These are phyloP conservation scores for Danaus melanippus DNA, from an alignment of 1,140 invertebrate genomes.

Conservation along the genomic window DNA sequence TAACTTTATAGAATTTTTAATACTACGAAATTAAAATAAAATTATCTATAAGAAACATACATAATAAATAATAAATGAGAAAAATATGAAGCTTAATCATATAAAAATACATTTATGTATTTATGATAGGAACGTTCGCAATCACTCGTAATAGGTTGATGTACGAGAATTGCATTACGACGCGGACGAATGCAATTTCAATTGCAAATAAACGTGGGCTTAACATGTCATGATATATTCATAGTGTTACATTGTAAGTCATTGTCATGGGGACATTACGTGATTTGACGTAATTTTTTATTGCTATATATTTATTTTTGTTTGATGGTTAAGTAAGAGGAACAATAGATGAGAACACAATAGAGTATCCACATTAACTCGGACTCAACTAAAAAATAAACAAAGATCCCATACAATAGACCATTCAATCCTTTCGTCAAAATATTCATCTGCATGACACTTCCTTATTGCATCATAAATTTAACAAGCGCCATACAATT, in stretches of 20 bases:
- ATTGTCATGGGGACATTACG: slow-evolving; percentile 3
- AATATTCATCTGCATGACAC: slow-evolving; percentile 56
- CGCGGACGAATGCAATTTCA: slow-evolving; percentile 48
- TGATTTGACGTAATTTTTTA: neutral
- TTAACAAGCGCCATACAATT: slow-evolving; percentile 48
- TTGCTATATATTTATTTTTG: too few relatives aligned
- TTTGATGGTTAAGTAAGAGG: slow-evolving; percentile 20
- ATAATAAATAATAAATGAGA: too few relatives aligned
- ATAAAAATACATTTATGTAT: too few relatives aligned
- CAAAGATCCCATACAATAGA: slow-evolving; percentile 51
- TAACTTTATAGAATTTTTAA: too few relatives aligned
- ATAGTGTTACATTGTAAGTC: slow-evolving; percentile 11
- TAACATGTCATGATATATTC: slow-evolving; percentile 21
- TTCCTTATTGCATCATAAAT: slow-evolving; percentile 70
- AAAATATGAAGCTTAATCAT: too few relatives aligned
- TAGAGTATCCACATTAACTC: slow-evolving; percentile 44
- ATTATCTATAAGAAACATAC: too few relatives aligned
- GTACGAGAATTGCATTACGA: slow-evolving; percentile 30
- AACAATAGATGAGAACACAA: slow-evolving; percentile 55
- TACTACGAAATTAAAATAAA: too few relatives aligned
- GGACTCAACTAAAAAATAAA: slow-evolving; percentile 54
- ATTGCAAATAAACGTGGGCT: slow-evolving; percentile 52
- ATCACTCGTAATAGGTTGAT: slow-evolving; percentile 59
- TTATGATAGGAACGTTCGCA: slow-evolving; percentile 33
- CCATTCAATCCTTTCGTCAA: slow-evolving; percentile 69